Evolutionary conservation across 2,797 vertebrate genomes (phyloP).

Genomic region (Cirrhinus molitorella): DNA sequence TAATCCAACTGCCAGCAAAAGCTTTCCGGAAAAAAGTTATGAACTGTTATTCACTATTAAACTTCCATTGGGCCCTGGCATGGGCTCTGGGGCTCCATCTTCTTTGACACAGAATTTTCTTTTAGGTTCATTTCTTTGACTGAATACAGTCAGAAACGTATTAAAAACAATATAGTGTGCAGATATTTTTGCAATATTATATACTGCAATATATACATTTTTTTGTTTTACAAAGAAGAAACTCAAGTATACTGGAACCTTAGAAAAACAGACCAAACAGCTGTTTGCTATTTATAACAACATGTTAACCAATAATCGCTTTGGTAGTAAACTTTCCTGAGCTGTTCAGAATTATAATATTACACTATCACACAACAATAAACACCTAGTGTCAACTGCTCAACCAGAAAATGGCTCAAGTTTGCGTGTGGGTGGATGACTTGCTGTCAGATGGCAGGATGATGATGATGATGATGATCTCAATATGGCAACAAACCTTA

Average conservation of each 20-base stretch:
- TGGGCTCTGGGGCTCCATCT: no score
- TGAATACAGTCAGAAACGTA: no score
- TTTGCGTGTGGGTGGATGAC: constrained; percentile 9
- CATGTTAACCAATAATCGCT: neutral
- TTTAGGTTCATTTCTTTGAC: no score
- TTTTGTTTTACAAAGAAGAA: no score
- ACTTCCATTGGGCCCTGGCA: no score
- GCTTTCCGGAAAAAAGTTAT: no score
- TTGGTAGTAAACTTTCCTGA: neutral
- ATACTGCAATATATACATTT: no score
- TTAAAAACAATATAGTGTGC: no score
- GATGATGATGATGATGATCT: constrained; percentile 12
- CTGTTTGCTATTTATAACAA: neutral
- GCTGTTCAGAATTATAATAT: neutral
- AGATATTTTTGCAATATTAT: no score
- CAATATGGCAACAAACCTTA: constrained; percentile 18
- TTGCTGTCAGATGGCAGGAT: constrained; percentile 17
- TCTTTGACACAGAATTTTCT: no score
- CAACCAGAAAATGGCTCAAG: neutral
- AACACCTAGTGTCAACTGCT: constrained; percentile 23
- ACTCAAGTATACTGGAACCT: neutral
- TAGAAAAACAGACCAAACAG: neutral
- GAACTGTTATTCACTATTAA: no score
- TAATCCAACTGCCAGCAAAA: no score
- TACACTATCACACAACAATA: constrained; percentile 1